Conservation (phyloP, 2,113 vertebrate genomes). For the western clawed frog (Xenopus tropicalis) region DNA sequence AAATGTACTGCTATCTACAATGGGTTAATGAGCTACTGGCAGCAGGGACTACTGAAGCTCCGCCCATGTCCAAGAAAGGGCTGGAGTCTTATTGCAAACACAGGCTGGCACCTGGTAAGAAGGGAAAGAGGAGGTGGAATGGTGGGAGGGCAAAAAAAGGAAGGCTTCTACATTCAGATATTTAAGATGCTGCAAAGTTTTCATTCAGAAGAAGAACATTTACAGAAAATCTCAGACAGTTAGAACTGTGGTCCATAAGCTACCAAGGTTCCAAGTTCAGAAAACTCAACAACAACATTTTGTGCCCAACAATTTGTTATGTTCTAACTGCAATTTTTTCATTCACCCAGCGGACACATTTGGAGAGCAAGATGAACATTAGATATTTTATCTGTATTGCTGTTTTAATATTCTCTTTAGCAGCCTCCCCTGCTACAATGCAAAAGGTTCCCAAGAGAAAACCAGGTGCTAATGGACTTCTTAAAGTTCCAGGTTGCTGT, state of each 20-base stretch:
- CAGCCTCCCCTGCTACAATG: constrained; percentile 54
- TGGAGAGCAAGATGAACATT: constrained; percentile 13
- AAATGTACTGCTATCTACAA: background rate
- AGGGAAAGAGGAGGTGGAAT: constrained; percentile 26
- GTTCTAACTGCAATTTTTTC: no score
- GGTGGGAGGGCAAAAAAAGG: constrained; percentile 42
- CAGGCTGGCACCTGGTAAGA: constrained; percentile 31
- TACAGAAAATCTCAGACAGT: background rate
- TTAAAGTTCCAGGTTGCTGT: constrained; percentile 72
- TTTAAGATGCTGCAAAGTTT: constrained; percentile 81
- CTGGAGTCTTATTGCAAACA: constrained; percentile 7
- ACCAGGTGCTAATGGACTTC: constrained; percentile 45
- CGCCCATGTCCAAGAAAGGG: background rate
- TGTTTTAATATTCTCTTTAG: constrained; percentile 48
- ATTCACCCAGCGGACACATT: background rate
- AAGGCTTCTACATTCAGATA: constrained; percentile 57
- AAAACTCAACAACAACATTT: background rate
- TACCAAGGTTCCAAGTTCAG: background rate
- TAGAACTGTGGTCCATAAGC: background rate
- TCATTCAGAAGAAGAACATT: constrained; percentile 47
- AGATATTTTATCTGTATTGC: constrained; percentile 56
- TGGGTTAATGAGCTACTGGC: constrained; percentile 46
- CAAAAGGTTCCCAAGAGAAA: constrained; percentile 70
- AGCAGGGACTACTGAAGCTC: constrained; percentile 47
- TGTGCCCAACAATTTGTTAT: no score